Evolutionary conservation across 2,888 invertebrate genomes (phyloP), one percentile per base, ranked within the genome.

Genomic region (Macrosoma leucophasiata): DNA sequence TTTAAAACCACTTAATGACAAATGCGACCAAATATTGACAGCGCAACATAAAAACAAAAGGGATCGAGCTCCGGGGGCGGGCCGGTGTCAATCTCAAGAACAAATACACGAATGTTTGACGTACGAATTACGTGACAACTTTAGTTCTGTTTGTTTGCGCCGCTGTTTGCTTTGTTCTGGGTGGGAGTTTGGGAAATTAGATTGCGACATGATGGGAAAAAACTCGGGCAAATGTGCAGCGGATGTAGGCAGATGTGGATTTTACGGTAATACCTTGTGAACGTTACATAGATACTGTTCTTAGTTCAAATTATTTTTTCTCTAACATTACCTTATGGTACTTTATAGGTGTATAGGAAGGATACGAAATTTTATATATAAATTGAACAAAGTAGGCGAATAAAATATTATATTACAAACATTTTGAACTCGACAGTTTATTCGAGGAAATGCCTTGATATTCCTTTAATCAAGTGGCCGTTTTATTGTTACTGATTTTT

Each of bases 1-100:
- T 64, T 68, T 60, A 56, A 61, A 65, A 68, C 63, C 70, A 62
- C 69, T 64, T 69, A 65, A 62, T 68, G 76, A 78, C 78, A 79
- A 79, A 79, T 74, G 71, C 60, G 70, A 62, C 64, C 64, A 78
- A 79, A 79, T 79, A 79, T 81, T 81, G 76, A 77, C 79, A 64
- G 54, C 55, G 40, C 50, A 65, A 50, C 59, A 63, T 60, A 72
- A 68, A 81, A 79, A 82, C 82, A 84, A 82, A 84, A 84, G 78
- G 74, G 66, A 69, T 55, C 55, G 62, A 53, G 48, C 58, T 43
- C 52, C 48, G 54, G 66, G 75, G 78, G 77, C 68, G 70, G 72
- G 56, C 48, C 55, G 72, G 79, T 84, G 81, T 79, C 82, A 73
- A 81, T 79, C 76, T 64, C 63, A 59, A 72, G 68, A 70, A 76